These are phyloP conservation scores for Oriolus oriolus DNA, from an alignment of 2,113 vertebrate genomes.

Conservation along the genomic window DNA sequence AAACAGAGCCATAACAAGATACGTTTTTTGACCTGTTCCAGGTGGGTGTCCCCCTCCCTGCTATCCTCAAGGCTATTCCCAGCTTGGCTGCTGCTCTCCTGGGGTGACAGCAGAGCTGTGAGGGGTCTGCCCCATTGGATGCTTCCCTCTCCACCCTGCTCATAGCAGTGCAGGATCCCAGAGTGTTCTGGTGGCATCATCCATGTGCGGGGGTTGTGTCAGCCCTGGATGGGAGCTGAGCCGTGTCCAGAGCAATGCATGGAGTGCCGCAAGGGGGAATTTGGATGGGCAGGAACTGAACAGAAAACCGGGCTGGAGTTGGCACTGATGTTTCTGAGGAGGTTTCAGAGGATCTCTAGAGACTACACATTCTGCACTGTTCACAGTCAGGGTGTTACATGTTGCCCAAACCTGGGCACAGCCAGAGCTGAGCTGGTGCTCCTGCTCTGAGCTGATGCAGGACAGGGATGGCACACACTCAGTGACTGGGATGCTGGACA, in stretches of 20 bases:
- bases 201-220: accelerated
- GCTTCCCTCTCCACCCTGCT: not conserved
- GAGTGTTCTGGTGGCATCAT: not conserved
- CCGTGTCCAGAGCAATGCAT: accelerated
- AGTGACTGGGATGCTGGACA: not conserved
- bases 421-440: not conserved
- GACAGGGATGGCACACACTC: not conserved
- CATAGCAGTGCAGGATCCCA: not conserved
- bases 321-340: not conserved
- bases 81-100: not conserved
- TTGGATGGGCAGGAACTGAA: not conserved
- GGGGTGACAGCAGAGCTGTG: not conserved
- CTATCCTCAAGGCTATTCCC: not conserved
- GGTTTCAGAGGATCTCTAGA: not conserved
- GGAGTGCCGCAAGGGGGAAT: not conserved
- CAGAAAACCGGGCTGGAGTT: not conserved
- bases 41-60: not conserved
- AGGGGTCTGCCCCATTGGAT: not conserved
- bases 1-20: not conserved
- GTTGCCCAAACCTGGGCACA: not conserved
- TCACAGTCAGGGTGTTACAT: not conserved
- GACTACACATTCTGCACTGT: not conserved
- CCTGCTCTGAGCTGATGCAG: not conserved
- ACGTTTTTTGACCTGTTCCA: not conserved
- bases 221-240: not conserved